These are phyloP conservation scores for Drosophila trapezifrons DNA, from an alignment of 1,140 invertebrate genomes.

Conservation along the genomic window DNA sequence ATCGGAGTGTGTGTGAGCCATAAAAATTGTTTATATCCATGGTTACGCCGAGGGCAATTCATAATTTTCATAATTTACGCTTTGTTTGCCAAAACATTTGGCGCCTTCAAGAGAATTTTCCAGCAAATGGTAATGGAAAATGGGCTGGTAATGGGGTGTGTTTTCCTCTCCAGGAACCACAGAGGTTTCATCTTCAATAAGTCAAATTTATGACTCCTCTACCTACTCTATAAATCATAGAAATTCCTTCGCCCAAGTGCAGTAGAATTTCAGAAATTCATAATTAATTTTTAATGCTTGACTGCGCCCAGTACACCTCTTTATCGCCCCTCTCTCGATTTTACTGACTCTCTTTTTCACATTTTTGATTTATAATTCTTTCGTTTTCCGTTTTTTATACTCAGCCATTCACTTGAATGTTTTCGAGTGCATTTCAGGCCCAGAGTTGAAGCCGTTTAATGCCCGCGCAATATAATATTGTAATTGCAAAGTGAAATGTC, in stretches of 20 bases:
- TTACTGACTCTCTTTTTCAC: constrained; percentile 27
- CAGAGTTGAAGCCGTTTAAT: constrained; percentile 78
- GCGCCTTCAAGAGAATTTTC: constrained; percentile 57
- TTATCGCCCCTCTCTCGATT: not conserved
- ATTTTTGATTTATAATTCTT: constrained; percentile 75
- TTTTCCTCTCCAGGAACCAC: constrained; percentile 60
- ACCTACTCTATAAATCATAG: constrained; percentile 75
- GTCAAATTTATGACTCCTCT: constrained; percentile 73
- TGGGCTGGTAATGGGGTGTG: constrained; percentile 57
- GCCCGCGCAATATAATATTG: constrained; percentile 76
- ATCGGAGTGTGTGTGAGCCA: constrained; percentile 28
- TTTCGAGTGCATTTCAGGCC: constrained; percentile 70
- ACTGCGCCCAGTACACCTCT: constrained; percentile 57
- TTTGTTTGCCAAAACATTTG: constrained; percentile 83
- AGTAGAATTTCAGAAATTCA: constrained; percentile 56
- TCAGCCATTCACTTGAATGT: constrained; percentile 73
- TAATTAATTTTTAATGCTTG: constrained; percentile 82
- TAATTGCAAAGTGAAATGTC: constrained; percentile 81
- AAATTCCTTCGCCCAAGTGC: constrained; percentile 41
- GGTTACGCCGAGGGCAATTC: constrained; percentile 61
- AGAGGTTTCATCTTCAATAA: constrained; percentile 70
- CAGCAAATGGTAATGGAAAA: constrained; percentile 39
- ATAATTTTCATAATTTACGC: constrained; percentile 84
- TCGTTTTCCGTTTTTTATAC: constrained; percentile 39
- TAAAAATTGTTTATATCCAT: constrained; percentile 73